Evolutionary conservation across 2,888 invertebrate species (phyloP).

Genomic region (Linnaemya tessellans): DNA sequence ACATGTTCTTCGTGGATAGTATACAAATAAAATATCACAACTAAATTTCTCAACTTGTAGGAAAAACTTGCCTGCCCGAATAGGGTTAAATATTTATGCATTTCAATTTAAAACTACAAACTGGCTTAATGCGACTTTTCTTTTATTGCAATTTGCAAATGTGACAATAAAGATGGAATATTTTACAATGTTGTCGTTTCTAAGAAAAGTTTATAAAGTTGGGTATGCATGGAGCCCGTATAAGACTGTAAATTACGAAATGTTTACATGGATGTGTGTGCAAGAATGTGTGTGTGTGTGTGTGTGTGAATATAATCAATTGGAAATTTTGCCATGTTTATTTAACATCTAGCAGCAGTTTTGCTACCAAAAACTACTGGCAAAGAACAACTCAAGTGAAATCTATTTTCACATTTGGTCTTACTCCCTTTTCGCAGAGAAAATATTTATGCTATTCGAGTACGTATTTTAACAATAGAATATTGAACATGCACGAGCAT

Average conservation of each 20-base stretch:
- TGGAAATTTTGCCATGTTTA: slow-evolving; percentile 58
- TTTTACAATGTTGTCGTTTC: slow-evolving; percentile 53
- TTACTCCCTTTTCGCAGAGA: not conserved
- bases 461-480: slow-evolving; percentile 27
- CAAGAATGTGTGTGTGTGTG: not conserved
- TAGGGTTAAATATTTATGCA: slow-evolving; percentile 65
- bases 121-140: slow-evolving; percentile 38
- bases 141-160: slow-evolving; percentile 63
- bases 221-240: not conserved
- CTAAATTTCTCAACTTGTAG: too few relatives aligned
- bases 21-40: not conserved
- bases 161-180: slow-evolving; percentile 61
- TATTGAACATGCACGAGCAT: not conserved
- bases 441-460: slow-evolving; percentile 27
- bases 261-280: not conserved
- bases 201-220: slow-evolving; percentile 26
- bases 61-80: not conserved
- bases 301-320: slow-evolving; percentile 31
- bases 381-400: slow-evolving; percentile 32
- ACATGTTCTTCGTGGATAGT: too few relatives aligned
- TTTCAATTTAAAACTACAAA: slow-evolving; percentile 59
- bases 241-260: not conserved
- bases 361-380: slow-evolving; percentile 22
- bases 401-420: slow-evolving; percentile 39
- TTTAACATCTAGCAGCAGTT: slow-evolving; percentile 53